A percentile compares a stretch with the other conserved stretches of the same genome.
Evolutionary conservation across 1,140 invertebrate species (phyloP).

Genomic region (Leucophenga varia): DNA sequence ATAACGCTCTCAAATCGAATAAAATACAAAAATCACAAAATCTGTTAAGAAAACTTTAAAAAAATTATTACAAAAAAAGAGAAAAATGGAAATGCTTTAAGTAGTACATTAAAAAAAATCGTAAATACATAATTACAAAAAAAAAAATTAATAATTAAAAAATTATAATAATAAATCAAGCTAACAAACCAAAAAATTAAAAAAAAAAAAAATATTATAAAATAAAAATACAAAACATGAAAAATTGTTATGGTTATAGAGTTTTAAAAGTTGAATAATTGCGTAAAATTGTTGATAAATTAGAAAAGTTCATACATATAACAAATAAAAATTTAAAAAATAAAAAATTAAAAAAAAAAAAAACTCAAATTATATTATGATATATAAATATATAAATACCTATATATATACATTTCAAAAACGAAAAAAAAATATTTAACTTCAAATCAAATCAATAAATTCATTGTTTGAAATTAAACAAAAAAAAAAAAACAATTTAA

Average conservation of each 20-base stretch:
- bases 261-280: constrained; percentile 55
- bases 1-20: no score
- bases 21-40: constrained; percentile 11
- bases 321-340: constrained; percentile 30
- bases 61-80: constrained; percentile 25
- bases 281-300: constrained; percentile 52
- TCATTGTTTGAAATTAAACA: constrained; percentile 52
- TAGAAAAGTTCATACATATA: constrained; percentile 25
- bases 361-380: constrained; percentile 9
- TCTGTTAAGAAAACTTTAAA: no score
- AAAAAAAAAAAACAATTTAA: constrained; percentile 14
- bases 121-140: constrained; percentile 31
- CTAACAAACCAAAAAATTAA: no score
- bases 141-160: constrained; percentile 5
- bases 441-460: constrained; percentile 34
- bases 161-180: constrained; percentile 20
- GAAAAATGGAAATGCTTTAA: constrained; percentile 25
- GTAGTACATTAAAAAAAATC: constrained; percentile 44
- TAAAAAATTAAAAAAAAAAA: constrained; percentile 35
- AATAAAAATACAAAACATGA: no score
- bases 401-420: no score
- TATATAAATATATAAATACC: constrained; percentile 53
- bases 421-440: constrained; percentile 52
- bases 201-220: no score
- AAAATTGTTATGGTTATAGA: constrained; percentile 54